phyloP scores from a whole-genome alignment of 2,113 vertebrate genomes.

The Scopus umbretta region DNA sequence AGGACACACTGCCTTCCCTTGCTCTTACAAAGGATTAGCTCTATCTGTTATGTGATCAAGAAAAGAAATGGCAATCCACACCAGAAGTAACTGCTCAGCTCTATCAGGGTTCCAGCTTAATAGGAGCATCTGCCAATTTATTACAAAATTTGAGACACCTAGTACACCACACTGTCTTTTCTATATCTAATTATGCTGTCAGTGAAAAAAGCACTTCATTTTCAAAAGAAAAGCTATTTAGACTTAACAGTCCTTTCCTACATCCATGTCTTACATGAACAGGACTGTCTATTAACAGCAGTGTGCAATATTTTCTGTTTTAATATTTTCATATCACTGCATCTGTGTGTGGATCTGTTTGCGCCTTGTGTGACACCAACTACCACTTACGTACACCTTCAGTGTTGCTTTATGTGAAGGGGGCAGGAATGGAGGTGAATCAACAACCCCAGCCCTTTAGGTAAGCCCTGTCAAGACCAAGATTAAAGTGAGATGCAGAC shows the following conservation, averaged over 20 bases:
- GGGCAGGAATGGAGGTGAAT: neutral
- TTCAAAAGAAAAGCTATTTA: neutral
- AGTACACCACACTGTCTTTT: neutral
- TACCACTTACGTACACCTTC: fast-evolving
- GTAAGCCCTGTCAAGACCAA: neutral
- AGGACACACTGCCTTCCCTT: neutral
- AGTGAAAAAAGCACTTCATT: neutral
- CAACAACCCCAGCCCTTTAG: neutral
- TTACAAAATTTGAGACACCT: neutral
- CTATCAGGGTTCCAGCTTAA: neutral
- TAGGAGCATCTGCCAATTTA: neutral
- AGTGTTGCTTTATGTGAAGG: neutral
- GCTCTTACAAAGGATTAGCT: neutral
- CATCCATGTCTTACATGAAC: fast-evolving
- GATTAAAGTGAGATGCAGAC: neutral
- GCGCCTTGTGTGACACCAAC: neutral
- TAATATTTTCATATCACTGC: neutral
- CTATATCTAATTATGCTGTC: neutral
- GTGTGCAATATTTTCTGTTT: neutral
- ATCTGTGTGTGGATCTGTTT: neutral
- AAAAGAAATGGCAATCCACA: neutral
- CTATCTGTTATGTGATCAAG: neutral
- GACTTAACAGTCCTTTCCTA: neutral
- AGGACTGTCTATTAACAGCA: neutral
- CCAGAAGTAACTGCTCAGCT: neutral